Conservation (phyloP, 2,888 invertebrate genomes). For the Strigamia maritima region DNA sequence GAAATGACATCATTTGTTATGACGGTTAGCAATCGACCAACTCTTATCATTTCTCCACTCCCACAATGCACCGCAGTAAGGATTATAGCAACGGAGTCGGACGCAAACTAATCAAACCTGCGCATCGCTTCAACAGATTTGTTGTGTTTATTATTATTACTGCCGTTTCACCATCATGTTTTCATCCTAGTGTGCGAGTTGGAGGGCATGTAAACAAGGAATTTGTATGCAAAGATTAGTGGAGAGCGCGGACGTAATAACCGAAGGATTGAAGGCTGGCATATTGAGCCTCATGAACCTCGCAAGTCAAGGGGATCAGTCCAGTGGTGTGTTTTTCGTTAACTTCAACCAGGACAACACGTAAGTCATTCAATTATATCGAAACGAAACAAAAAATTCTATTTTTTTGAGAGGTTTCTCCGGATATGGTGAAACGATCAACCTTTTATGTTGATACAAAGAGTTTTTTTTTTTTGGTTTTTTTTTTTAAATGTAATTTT, state of each 20-base stretch:
- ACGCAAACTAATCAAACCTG: neutral
- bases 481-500: conserved; percentile 38
- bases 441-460: too few relatives aligned
- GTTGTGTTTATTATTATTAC: neutral
- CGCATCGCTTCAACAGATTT: neutral
- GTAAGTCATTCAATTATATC: conserved; percentile 64
- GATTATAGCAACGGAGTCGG: neutral
- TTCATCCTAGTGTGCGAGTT: neutral
- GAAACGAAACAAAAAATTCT: neutral
- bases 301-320: conserved; percentile 72
- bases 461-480: too few relatives aligned
- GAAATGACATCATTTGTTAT: neutral
- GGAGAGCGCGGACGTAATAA: conserved; percentile 56
- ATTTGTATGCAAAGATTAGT: conserved; percentile 54
- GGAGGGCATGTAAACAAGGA: conserved; percentile 21
- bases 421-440: too few relatives aligned
- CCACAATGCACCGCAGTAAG: neutral
- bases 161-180: neutral
- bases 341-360: conserved; percentile 98
- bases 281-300: conserved; percentile 77
- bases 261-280: conserved; percentile 56
- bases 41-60: neutral
- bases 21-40: neutral
- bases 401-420: too few relatives aligned
- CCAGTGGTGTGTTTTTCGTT: conserved; percentile 83